Percentiles rank a stretch among this genome's conserved stretches.
Conservation (phyloP, 2,797 vertebrate species). For the Myiotriccus ornatus region DNA sequence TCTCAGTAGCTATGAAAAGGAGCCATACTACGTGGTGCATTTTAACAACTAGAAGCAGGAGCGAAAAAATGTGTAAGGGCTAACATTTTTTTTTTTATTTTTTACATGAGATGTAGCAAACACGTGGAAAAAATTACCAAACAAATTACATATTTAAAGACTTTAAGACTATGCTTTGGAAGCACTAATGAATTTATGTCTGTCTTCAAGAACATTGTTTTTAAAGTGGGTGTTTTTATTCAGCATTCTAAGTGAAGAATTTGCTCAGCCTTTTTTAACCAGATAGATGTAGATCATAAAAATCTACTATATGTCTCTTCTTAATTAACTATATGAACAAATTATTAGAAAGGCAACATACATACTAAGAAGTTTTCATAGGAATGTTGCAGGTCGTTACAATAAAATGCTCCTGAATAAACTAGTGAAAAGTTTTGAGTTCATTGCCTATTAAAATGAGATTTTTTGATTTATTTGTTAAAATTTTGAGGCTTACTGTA, state of each 20-base stretch:
- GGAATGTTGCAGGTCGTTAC: not conserved
- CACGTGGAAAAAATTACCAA: not conserved
- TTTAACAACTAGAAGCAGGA: not conserved
- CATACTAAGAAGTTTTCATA: not conserved
- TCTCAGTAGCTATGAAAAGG: not conserved
- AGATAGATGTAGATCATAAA: slow-evolving; percentile 6
- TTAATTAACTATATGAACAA: not conserved
- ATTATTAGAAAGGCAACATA: not conserved
- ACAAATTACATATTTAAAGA: not conserved
- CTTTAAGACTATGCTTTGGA: not conserved
- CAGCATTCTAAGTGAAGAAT: not conserved
- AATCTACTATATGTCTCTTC: not conserved
- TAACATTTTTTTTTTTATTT: not conserved
- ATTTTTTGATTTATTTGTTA: not conserved
- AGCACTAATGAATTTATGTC: slow-evolving; percentile 13
- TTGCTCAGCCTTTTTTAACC: not conserved
- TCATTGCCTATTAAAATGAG: not conserved
- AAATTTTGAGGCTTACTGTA: not conserved
- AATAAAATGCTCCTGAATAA: not conserved
- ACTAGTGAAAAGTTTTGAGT: not conserved
- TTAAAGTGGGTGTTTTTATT: not conserved
- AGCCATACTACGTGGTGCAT: not conserved
- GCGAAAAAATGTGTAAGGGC: not conserved
- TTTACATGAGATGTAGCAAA: not conserved
- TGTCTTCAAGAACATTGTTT: not conserved